A percentile compares a stretch with the other conserved stretches of the same genome.
phyloP scores from a whole-genome alignment of 1,140 invertebrate species.

The Popillia japonica region DNA sequence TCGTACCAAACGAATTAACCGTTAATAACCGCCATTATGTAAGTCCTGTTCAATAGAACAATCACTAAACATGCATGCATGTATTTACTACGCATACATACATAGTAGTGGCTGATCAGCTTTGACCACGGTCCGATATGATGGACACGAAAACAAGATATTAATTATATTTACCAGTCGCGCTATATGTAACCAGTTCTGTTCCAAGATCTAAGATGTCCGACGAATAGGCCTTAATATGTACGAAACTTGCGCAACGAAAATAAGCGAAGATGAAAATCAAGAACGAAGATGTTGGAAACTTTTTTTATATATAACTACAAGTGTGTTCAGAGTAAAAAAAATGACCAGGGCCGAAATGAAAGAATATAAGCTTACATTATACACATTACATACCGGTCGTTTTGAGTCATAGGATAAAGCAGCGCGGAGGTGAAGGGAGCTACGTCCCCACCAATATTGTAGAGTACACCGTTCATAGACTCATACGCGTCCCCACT shows the following conservation, averaged over 20 bases:
- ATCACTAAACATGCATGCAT: slow-evolving; percentile 25
- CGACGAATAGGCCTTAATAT: background rate
- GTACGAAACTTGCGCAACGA: background rate
- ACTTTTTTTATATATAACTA: too few species aligned
- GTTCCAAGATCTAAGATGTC: background rate
- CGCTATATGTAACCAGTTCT: background rate
- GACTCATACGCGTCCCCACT: too few species aligned
- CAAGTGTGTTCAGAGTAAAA: too few species aligned
- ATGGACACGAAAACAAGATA: slow-evolving; percentile 15
- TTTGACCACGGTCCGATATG: background rate
- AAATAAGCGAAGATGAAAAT: slow-evolving; percentile 6
- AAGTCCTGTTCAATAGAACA: slow-evolving; percentile 15
- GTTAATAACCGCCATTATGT: slow-evolving; percentile 33
- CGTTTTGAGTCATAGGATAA: too few species aligned
- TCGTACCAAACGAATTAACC: slow-evolving; percentile 25
- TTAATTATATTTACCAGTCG: slow-evolving; percentile 25
- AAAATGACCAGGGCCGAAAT: background rate
- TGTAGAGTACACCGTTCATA: too few species aligned
- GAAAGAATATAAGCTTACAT: too few species aligned
- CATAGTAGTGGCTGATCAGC: background rate
- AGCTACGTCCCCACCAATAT: too few species aligned
- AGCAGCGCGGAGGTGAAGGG: too few species aligned
- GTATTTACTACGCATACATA: slow-evolving; percentile 1
- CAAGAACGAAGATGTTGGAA: background rate
- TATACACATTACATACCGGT: too few species aligned